Conservation (phyloP, 2,888 invertebrate genomes). For the Caenorhabditis macrosperma region DNA sequence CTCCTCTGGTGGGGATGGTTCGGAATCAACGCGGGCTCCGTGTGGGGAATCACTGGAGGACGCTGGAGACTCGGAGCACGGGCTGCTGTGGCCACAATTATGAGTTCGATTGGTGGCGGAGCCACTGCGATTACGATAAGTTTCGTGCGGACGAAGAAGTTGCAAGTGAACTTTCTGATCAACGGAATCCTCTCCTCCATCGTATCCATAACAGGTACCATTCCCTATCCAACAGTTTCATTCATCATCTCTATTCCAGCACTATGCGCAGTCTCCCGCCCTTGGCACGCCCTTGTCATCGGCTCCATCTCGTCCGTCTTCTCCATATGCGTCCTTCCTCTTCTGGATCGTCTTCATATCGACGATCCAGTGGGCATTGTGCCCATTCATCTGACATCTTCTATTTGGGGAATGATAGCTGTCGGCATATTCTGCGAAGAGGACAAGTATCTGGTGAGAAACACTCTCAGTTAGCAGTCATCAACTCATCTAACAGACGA, state of each 20-base stretch:
- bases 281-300: conserved; percentile 74
- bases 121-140: conserved; percentile 75
- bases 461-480: not conserved
- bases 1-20: conserved; percentile 78
- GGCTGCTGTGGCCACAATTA: conserved; percentile 74
- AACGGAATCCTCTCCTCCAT: conserved; percentile 74
- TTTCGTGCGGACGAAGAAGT: conserved; percentile 68
- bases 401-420: conserved; percentile 80
- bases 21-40: conserved; percentile 74
- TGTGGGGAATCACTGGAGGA: conserved; percentile 74
- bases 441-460: conserved; percentile 74
- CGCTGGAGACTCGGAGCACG: conserved; percentile 74
- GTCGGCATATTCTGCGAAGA: conserved; percentile 80
- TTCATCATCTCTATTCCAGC: conserved; percentile 53
- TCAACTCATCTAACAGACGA: conserved; percentile 35
- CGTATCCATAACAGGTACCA: conserved; percentile 73
- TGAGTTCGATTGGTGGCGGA: conserved; percentile 78
- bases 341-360: conserved; percentile 69
- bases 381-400: conserved; percentile 72
- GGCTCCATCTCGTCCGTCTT: conserved; percentile 73
- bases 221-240: no score
- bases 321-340: conserved; percentile 67
- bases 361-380: conserved; percentile 75
- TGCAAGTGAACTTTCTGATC: conserved; percentile 72
- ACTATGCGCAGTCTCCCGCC: conserved; percentile 72